Conservation (phyloP, 53 echinoderm and acorn worm species). For the Stichopus horrens region DNA sequence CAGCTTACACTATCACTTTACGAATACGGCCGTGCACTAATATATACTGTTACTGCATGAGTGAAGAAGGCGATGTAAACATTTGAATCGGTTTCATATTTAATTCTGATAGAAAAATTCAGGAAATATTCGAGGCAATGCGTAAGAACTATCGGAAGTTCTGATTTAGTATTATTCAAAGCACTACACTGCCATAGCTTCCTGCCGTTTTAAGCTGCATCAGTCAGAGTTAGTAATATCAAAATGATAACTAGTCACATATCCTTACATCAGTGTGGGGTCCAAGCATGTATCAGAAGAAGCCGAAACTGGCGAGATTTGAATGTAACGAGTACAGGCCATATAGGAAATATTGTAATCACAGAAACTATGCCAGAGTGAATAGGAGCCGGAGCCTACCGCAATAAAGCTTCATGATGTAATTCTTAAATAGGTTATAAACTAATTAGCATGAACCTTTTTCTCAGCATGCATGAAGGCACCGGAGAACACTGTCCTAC, state of each 20-base stretch:
- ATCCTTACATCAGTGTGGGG: background rate
- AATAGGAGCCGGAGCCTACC: background rate
- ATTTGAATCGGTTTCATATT: conserved; percentile 33
- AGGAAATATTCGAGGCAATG: conserved; percentile 68
- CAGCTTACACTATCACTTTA: conserved; percentile 10
- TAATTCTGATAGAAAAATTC: conserved; percentile 46
- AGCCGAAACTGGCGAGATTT: background rate
- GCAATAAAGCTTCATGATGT: too few species aligned
- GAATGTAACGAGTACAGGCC: background rate
- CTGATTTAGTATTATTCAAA: conserved; percentile 58
- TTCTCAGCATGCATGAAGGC: too few species aligned
- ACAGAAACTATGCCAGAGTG: background rate
- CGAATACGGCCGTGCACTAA: background rate
- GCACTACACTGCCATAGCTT: conserved; percentile 36
- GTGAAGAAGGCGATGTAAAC: background rate
- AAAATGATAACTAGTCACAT: conserved; percentile 19
- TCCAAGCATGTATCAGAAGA: background rate
- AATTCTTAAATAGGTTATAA: too few species aligned
- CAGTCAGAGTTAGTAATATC: conserved; percentile 36
- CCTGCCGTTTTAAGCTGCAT: conserved; percentile 28
- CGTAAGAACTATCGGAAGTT: conserved; percentile 60
- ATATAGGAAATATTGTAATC: background rate
- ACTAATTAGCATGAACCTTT: too few species aligned
- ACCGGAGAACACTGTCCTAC: too few species aligned
- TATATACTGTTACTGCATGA: background rate